Evolutionary conservation across 2,888 invertebrate species (phyloP), one percentile per base, ranked within the genome.

Genomic region (Scaptomyza caliginosa): DNA sequence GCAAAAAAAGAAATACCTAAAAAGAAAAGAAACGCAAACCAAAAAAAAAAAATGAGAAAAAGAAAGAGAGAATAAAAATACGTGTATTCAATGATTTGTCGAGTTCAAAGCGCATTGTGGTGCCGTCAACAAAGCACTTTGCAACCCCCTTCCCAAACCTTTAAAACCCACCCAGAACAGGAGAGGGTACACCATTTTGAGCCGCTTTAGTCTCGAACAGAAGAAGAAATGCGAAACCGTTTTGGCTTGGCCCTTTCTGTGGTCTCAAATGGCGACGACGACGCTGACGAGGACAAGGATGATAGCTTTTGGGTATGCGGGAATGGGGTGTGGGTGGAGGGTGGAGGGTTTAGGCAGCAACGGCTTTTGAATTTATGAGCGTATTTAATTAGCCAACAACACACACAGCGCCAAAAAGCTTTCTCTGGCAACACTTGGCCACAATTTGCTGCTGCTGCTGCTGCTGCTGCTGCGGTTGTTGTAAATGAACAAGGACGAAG

Each of bases 331-430:
- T 6, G 11, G 11, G 8, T 10, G 6, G 2, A 2, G 13, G 36
- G 2, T 3, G 7, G 34, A 7, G 13, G 17, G 24, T 8, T 40
- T 50, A 10, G 34, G 16, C 19, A 50, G 58, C 43, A 49, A 32
- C 34, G 58, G 56, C 76, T 83, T 79, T 86, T 86, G 83, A 76
- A 86, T 80, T 82, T 80, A 86, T 86, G 80, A 83, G 83, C 77
- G 76, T 79, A 83, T 80, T 86, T 86, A 80, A 80, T 80, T 86
- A 81, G 79, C 74, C 86, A 65, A 63, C 66, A 71, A 57, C 45
- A 42, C 45, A 42, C 28, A 21, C 45, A 28, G 63, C 32, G 30
- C 21, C 45, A 36, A 54, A 58, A 58, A 39, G 23, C 69, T 45
- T 36, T 36, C 36, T 39, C 32, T 40, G 63, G 40, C 68, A 68